Percentiles rank a stretch among this genome's conserved stretches.
These are phyloP conservation scores for Brachypalpus laphriformis DNA, from an alignment of 2,888 invertebrate genomes.

Conservation along the genomic window DNA sequence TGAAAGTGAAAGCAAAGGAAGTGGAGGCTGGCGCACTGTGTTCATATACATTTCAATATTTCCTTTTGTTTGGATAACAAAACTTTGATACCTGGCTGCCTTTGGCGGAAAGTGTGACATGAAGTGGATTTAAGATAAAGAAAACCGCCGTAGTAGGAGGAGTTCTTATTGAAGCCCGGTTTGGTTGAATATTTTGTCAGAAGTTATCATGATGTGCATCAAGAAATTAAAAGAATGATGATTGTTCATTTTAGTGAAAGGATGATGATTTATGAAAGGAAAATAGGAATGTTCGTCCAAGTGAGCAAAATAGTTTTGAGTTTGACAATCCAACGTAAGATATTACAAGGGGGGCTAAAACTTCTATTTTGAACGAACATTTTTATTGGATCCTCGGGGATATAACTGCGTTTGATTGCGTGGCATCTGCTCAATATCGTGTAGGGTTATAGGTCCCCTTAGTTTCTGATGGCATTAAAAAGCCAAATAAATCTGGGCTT, in stretches of 20 bases:
- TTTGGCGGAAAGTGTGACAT: constrained; percentile 49
- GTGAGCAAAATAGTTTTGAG: background rate
- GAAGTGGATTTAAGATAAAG: constrained; percentile 61
- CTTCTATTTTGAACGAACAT: too few relatives aligned
- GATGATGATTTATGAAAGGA: constrained; percentile 7
- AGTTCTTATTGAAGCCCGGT: constrained; percentile 9
- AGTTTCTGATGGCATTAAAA: too few relatives aligned
- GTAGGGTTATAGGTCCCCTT: too few relatives aligned
- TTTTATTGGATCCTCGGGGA: too few relatives aligned
- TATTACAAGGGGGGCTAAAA: too few relatives aligned
- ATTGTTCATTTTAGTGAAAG: constrained; percentile 38
- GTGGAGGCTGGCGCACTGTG: constrained; percentile 32
- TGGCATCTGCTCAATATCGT: too few relatives aligned
- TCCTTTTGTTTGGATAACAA: constrained; percentile 72
- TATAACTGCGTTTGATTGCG: too few relatives aligned
- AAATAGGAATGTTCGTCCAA: background rate
- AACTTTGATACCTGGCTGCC: constrained; percentile 67
- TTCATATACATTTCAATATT: constrained; percentile 69
- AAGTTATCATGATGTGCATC: constrained; percentile 39
- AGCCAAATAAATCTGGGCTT: too few relatives aligned
- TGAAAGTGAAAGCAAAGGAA: constrained; percentile 66
- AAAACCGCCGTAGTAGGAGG: constrained; percentile 13
- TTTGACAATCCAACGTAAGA: too few relatives aligned
- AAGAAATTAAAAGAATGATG: constrained; percentile 23
- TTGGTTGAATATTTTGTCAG: constrained; percentile 54